Evolutionary conservation across 2,113 vertebrate genomes (phyloP).

Genomic region (Onychorhynchus coronatus): DNA sequence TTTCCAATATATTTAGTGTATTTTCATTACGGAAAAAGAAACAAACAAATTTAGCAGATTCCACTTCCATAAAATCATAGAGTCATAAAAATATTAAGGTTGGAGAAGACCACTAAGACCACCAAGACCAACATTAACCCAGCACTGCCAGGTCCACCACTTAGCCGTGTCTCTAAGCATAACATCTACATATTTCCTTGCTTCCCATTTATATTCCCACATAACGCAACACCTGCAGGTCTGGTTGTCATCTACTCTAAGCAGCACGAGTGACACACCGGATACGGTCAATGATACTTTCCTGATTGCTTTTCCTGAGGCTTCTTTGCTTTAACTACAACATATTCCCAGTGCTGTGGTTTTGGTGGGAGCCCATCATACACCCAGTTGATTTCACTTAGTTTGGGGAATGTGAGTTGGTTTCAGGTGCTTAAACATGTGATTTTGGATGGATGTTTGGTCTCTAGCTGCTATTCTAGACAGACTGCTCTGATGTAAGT

Average conservation of each 20-base stretch:
- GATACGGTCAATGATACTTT: neutral
- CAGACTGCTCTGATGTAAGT: neutral
- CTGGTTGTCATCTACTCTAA: neutral
- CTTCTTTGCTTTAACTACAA: neutral
- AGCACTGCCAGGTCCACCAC: neutral
- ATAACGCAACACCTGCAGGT: neutral
- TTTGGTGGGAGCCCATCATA: neutral
- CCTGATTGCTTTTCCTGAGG: too few species aligned
- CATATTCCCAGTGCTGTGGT: neutral
- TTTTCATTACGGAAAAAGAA: neutral
- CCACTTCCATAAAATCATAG: neutral
- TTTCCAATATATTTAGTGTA: neutral
- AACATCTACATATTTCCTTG: neutral
- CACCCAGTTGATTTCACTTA: neutral
- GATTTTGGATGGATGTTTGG: accelerated
- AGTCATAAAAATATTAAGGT: neutral
- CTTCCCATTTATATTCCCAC: neutral
- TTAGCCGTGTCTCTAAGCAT: neutral
- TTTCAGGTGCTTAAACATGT: neutral
- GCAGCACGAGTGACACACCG: accelerated
- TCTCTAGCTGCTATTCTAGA: neutral
- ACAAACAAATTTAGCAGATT: neutral
- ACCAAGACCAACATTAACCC: neutral
- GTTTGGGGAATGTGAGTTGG: neutral
- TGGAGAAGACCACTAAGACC: neutral